phyloP scores from a whole-genome alignment of 2,888 invertebrate species.

The Atrina japonica region DNA sequence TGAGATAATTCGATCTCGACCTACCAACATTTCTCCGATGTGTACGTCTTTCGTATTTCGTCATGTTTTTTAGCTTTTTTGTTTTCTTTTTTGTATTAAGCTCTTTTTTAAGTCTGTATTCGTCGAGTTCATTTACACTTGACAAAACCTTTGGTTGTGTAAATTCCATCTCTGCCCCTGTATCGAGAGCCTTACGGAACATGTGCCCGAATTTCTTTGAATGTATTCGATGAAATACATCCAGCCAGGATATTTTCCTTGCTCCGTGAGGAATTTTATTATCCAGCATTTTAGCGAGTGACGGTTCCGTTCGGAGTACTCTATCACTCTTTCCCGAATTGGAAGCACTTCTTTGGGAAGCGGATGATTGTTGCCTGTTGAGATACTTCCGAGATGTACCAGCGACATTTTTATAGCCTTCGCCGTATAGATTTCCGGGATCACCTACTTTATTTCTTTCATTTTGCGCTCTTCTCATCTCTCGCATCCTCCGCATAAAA shows the following conservation, averaged over 20 bases:
- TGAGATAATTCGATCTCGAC: too few species aligned
- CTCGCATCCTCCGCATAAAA: conserved; percentile 4
- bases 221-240: conserved; percentile 31
- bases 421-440: too few species aligned
- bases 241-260: conserved; percentile 35
- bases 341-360: too few species aligned
- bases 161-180: conserved; percentile 15
- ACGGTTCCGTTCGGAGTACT: conserved; percentile 31
- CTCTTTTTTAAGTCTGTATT: conserved; percentile 9
- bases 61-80: conserved; percentile 41
- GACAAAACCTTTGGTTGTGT: conserved; percentile 11
- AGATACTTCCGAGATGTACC: too few species aligned
- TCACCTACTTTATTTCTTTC: too few species aligned
- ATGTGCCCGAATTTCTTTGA: conserved; percentile 21
- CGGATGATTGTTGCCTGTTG: too few species aligned
- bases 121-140: conserved; percentile 1
- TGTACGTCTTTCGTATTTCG: conserved; percentile 29
- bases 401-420: too few species aligned
- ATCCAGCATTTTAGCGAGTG: conserved; percentile 23
- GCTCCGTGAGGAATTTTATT: conserved; percentile 21
- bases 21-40: conserved; percentile 32
- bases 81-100: conserved; percentile 18
- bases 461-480: neutral
- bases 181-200: conserved; percentile 19
- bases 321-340: conserved; percentile 10